Evolutionary conservation across 1,140 invertebrate genomes (phyloP), one percentile per base, ranked within the genome.

Genomic region (Drosophila ficusphila): DNA sequence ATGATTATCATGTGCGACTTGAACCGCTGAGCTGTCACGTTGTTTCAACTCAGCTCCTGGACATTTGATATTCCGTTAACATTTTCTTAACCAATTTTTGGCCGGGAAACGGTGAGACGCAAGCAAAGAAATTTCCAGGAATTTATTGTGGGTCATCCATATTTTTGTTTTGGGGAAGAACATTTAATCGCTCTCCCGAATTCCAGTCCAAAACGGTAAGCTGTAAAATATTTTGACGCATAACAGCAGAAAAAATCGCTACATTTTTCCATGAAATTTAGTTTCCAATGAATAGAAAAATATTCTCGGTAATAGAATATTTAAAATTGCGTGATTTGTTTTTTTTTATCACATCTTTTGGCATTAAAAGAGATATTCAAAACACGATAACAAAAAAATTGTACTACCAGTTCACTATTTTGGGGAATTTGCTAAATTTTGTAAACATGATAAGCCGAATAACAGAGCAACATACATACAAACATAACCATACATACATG

Each of bases 1-100:
- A 52, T 64, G 58, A 79, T 68, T 76, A 58, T 65, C 41, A 67
- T 73, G 52, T 58, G 38, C 75, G 70, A 74, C 38, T 79, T 46
- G 46, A 47, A 61, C 62, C 27, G 12, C 27, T 27, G 64, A 67
- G n/a, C 64, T 16, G 61, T 34, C 36, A 51, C 62, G 42, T 49
- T 67, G 44, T 19, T 67, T 19, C 60, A n/a, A 51, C 31, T 67
- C 27, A 19, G 9, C 23, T 52, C 61, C 62, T 34, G 64, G 64
- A 67, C 60, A 67, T 67, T 67, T 67, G 46, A 67, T 67, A 67
- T 67, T 67, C 64, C 46, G 52, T 67, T 67, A 33, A 67, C 44
- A 67, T 52, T 36, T 67, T 49, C 36, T 38, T 7, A 11, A 12
- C 11, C 27, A 1, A 9, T 12, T 51, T 41, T 34, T 33, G 33